Base-by-base conservation (phyloP, 2,888 invertebrate species). In the Schizaphis graminum region DNA sequence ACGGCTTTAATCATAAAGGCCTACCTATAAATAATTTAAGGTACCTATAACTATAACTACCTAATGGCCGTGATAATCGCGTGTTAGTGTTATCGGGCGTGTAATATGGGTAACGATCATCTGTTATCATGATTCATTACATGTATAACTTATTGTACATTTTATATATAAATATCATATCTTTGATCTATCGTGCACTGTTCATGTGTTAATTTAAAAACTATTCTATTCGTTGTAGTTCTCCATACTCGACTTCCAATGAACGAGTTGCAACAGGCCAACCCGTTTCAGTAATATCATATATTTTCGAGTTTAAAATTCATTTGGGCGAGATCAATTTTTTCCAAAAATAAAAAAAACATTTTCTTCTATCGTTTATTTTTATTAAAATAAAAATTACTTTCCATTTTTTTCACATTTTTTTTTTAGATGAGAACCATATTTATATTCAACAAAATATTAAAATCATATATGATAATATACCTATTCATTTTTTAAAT, bases 151-250 rank as follows among this genome's bases (percentile, higher is more conserved):
- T 77, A 77, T 77, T 77, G 35, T 77, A 35, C 77, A 77, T 21
- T 21, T 3, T 77, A 77, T 35, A 35, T 77, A 77, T 7, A 77
- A 77, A 77, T 35, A 77, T 35, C 8, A 35, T 35, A 35, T 47
- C 44, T 47, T 7, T 47, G 44, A 5, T 47, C 44, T 47, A 47
- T 21, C 35, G 11, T 35, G 16, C 26, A 3, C 35, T 35, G 21
- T 77, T 35, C 77, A 35, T 77, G 77, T 77, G 35, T 77, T 77
- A 77, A 77, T 77, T 77, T 35, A 77, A 77, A 77, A 77, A 77
- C 35, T 35, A n/a, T n/a, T 35, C 77, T 35, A 35, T 77, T 77
- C 2, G 7, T 21, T 21, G 21, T 35, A 21, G 35, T 77, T 21
- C 35, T 77, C 7, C 8, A 77, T 47, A 77, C 35, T 35, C 3